Evolutionary conservation across 2,113 vertebrate genomes (phyloP).

Genomic region (Setophaga coronata): DNA sequence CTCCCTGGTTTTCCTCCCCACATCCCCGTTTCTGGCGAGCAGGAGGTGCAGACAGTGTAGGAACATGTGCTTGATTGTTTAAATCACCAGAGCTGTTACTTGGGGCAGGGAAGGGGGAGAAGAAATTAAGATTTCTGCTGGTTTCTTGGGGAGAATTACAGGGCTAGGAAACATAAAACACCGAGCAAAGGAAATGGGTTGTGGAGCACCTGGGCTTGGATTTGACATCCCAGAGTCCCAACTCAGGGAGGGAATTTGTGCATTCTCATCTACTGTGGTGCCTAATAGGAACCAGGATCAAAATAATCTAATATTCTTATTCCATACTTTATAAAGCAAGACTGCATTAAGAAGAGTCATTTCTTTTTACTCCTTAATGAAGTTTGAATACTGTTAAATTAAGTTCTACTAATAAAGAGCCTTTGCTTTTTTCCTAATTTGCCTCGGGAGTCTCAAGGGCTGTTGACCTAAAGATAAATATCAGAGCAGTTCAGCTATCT

Average conservation of each 20-base stretch:
- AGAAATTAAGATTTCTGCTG: conserved; percentile 58
- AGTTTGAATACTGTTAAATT: conserved; percentile 51
- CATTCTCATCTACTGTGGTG: conserved; percentile 24
- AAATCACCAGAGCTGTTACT: conserved; percentile 47
- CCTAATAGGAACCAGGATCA: conserved; percentile 43
- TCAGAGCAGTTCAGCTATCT: background rate
- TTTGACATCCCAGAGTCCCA: conserved; percentile 35
- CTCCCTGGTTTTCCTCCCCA: conserved; percentile 46
- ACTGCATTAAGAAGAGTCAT: background rate
- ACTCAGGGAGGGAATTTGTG: background rate
- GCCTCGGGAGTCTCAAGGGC: conserved; percentile 6
- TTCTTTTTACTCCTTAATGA: conserved; percentile 17
- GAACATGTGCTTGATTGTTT: conserved; percentile 53
- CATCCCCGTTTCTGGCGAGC: conserved; percentile 49
- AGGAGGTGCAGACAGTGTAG: conserved; percentile 47
- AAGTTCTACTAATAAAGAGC: conserved; percentile 34
- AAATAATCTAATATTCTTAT: conserved; percentile 41
- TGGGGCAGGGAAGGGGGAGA: background rate
- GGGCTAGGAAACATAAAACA: conserved; percentile 65
- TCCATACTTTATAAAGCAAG: conserved; percentile 38
- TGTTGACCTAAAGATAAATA: conserved; percentile 39
- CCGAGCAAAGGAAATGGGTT: conserved; percentile 53
- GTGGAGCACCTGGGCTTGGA: conserved; percentile 64
- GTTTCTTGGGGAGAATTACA: conserved; percentile 60
- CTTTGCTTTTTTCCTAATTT: background rate